phyloP scores from a whole-genome alignment of 2,797 vertebrate species.

The Mormyrus proboscirostris region DNA sequence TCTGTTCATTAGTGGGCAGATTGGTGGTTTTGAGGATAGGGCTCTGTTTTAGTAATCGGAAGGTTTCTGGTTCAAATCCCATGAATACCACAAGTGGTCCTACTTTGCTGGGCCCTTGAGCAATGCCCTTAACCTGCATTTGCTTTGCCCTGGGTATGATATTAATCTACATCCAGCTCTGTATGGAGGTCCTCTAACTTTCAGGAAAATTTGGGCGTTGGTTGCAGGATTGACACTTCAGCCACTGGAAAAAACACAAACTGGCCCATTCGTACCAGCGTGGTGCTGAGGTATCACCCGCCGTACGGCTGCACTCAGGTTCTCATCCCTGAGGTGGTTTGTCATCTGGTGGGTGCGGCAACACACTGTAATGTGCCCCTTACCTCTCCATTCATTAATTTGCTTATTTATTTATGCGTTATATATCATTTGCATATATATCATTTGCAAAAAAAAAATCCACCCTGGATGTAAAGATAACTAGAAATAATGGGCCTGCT shows the following conservation, averaged over 20 bases:
- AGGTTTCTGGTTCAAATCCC: neutral
- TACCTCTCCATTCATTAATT: neutral
- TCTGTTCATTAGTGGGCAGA: neutral
- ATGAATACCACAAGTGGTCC: neutral
- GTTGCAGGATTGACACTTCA: neutral
- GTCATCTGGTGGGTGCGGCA: neutral
- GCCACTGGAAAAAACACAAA: neutral
- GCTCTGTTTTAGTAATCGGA: neutral
- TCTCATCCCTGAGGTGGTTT: neutral
- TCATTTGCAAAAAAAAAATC: neutral
- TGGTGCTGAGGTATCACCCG: neutral
- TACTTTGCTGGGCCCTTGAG: neutral
- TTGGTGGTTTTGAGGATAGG: neutral
- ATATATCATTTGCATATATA: neutral
- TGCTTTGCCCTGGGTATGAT: too few relatives aligned
- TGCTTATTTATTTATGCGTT: neutral
- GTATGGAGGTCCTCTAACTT: neutral
- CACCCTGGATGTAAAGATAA: neutral
- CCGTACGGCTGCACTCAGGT: neutral
- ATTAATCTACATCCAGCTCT: too few relatives aligned
- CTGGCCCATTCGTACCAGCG: neutral
- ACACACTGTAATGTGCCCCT: neutral
- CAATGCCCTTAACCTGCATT: neutral
- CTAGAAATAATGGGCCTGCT: neutral
- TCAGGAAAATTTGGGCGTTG: neutral